These are phyloP conservation scores for Pristionchus exspectatus DNA, from an alignment of 2,888 invertebrate genomes.

Conservation along the genomic window DNA sequence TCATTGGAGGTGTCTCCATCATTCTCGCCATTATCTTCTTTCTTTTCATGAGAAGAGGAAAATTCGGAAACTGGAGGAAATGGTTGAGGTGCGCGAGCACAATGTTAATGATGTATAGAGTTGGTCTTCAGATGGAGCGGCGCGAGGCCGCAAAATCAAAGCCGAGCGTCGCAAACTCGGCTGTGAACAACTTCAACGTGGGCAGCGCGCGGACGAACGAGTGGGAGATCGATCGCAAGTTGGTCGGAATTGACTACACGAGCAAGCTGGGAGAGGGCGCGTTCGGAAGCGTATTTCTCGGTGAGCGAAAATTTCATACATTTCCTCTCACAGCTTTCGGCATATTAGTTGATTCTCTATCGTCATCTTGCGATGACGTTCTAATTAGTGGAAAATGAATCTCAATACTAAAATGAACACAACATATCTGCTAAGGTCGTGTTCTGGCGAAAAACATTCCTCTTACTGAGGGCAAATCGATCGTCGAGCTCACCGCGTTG, in stretches of 20 bases:
- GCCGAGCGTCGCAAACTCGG: background rate
- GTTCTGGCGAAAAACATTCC: slow-evolving; percentile 4
- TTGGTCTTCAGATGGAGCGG: background rate
- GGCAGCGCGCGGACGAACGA: background rate
- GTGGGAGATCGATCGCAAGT: background rate
- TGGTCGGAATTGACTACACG: background rate
- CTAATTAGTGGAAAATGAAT: too few relatives aligned
- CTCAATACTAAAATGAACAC: too few relatives aligned
- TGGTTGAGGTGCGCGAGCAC: background rate
- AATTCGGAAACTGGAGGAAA: background rate
- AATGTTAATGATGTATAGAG: background rate
- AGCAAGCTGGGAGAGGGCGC: background rate
- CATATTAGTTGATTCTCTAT: too few relatives aligned
- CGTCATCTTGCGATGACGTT: too few relatives aligned
- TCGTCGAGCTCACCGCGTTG: background rate
- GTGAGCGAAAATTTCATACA: background rate
- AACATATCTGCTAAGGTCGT: too few relatives aligned
- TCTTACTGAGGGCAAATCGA: background rate
- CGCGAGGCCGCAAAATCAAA: background rate
- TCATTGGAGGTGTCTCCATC: background rate
- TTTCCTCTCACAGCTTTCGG: too few relatives aligned
- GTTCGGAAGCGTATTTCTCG: background rate
- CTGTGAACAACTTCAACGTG: background rate
- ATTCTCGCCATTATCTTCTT: background rate
- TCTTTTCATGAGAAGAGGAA: background rate